Base-by-base conservation (phyloP, 2,113 vertebrate genomes). In the Seriola aureovittata region DNA sequence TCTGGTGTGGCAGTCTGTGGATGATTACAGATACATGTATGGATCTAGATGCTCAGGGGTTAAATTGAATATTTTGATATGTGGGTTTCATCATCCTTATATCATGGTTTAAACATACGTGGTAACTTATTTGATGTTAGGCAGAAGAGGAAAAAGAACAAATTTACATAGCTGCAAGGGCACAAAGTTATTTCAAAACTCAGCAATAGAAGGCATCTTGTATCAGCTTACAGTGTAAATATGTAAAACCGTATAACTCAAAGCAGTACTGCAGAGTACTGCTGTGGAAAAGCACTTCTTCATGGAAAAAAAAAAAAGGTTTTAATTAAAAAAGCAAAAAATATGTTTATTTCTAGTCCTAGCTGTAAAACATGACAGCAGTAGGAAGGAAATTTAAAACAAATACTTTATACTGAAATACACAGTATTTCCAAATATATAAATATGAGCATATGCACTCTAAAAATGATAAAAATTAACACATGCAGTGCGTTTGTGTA, bases 401-500 rank as follows among this genome's bases (percentile, higher is more conserved):
- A 60, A 34, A 32, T 25, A 44, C 1, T 42, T 12, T 17, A 42
- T 34, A 19, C 3, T 54, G 23, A 52, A 50, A 16, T 29, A 54
- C 23, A 11, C 36, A 57, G 21, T 54, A 60, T 62, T 75, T 75
- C 29, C n/a, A 59, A 34, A 75, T 19, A 46, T 5, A 32, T 60
- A 38, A 59, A 40, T 73, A 44, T 58, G 32, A 64, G 57, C 64
- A 65, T 74, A 63, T 65, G 52, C 55, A 48, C 4, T 72, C 17
- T 72, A 75, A 67, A 74, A 42, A 86, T 73, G 34, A 65, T 65
- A 25, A 59, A 65, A 63, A 71, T 44, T 44, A 65, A 36, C 4
- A 36, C 55, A 21, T 40, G 25, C 54, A 34, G 21, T 60, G 71
- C 32, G 17, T 69, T 76, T 73, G 58, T 76, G 25, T 78, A 85